Evolutionary conservation across 2,888 invertebrate species (phyloP).

Genomic region (Chaitophorus viminalis): DNA sequence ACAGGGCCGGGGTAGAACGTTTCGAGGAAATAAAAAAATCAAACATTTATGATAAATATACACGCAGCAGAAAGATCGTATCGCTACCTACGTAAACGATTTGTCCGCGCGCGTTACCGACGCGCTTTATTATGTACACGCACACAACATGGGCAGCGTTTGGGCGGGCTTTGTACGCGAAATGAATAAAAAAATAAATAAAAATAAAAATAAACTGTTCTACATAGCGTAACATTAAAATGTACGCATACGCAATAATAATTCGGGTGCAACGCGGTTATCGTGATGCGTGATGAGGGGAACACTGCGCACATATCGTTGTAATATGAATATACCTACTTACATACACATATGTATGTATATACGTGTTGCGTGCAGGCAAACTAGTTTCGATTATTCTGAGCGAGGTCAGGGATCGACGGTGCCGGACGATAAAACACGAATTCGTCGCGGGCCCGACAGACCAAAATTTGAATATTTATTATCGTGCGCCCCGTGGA

Average conservation of each 20-base stretch:
- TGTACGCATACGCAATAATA: not conserved
- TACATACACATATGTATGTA: too few species aligned
- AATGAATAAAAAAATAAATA: not conserved
- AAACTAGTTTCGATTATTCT: too few species aligned
- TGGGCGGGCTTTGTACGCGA: not conserved
- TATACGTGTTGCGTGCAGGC: too few species aligned
- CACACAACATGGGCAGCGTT: not conserved
- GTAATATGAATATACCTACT: not conserved
- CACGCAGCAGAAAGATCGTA: not conserved
- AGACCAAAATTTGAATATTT: slow-evolving; percentile 12
- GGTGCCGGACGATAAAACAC: slow-evolving; percentile 61
- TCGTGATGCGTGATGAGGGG: not conserved
- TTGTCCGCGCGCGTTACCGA: slow-evolving; percentile 18
- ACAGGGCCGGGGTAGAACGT: not conserved
- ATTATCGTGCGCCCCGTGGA: not conserved
- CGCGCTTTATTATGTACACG: not conserved
- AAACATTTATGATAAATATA: too few species aligned
- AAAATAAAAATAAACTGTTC: not conserved
- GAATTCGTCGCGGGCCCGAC: slow-evolving; percentile 51
- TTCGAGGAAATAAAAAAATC: not conserved
- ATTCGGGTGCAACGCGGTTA: not conserved
- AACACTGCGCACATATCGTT: not conserved
- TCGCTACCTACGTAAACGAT: slow-evolving; percentile 22
- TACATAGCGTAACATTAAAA: not conserved
- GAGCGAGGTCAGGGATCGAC: slow-evolving; percentile 45